These are phyloP conservation scores for Eucidaris tribuloides DNA, from an alignment of 35 echinoderm and acorn worm genomes.

Conservation along the genomic window DNA sequence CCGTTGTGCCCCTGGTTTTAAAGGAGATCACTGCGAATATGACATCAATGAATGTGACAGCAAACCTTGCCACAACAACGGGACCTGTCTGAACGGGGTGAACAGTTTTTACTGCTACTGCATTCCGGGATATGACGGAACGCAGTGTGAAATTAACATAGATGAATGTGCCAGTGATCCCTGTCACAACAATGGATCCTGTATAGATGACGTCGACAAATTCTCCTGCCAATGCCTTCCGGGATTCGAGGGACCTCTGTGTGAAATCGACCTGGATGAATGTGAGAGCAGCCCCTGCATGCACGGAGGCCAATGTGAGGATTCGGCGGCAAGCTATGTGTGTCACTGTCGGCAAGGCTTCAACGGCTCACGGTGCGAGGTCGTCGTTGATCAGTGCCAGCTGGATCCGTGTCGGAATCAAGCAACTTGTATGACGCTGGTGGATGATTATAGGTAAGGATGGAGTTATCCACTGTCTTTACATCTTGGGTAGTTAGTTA, in stretches of 20 bases:
- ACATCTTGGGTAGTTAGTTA: no score
- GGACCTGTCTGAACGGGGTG: constrained; percentile 50
- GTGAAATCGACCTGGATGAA: constrained; percentile 16
- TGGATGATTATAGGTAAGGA: no score
- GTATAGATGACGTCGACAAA: neutral
- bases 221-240: constrained; percentile 3
- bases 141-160: constrained; percentile 37
- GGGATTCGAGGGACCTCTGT: constrained; percentile 9
- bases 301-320: neutral
- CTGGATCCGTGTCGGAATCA: neutral
- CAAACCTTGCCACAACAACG: constrained; percentile 71
- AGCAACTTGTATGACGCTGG: neutral
- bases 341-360: neutral
- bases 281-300: constrained; percentile 15
- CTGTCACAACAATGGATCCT: neutral
- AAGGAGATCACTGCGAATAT: neutral
- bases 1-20: constrained; percentile 3
- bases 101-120: constrained; percentile 70
- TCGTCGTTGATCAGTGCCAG: neutral
- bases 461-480: no score
- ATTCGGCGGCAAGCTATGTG: neutral
- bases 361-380: neutral
- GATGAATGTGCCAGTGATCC: constrained; percentile 40
- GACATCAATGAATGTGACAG: constrained; percentile 76
- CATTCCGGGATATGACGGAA: constrained; percentile 64